phyloP scores from a whole-genome alignment of 2,888 invertebrate genomes.

The Blastobasis adustella region DNA sequence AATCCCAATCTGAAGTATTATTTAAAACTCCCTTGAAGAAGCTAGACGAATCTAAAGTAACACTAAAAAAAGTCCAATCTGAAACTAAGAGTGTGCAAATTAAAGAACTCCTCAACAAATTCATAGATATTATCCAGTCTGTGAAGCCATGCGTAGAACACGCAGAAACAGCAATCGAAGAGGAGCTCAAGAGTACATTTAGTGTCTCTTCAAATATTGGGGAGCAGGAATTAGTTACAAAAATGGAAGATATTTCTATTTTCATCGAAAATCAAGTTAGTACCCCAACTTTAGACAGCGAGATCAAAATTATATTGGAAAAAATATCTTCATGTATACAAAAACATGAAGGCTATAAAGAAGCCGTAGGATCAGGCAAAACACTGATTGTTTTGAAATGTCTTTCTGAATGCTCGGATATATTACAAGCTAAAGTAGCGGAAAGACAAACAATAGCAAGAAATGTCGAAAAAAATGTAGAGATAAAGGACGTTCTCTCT shows the following conservation, averaged over 20 bases:
- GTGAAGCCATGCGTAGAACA: slow-evolving; percentile 26
- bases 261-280: slow-evolving; percentile 23
- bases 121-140: slow-evolving; percentile 21
- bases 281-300: slow-evolving; percentile 11
- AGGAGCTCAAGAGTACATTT: slow-evolving; percentile 26
- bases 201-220: slow-evolving; percentile 15
- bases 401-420: slow-evolving; percentile 46
- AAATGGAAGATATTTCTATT: slow-evolving; percentile 28
- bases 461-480: slow-evolving; percentile 13
- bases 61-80: slow-evolving; percentile 16
- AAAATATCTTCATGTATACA: slow-evolving; percentile 33
- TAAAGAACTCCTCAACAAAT: slow-evolving; percentile 21
- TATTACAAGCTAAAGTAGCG: slow-evolving; percentile 26
- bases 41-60: slow-evolving; percentile 22
- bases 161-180: slow-evolving; percentile 22
- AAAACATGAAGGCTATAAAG: slow-evolving; percentile 44
- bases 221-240: slow-evolving; percentile 21
- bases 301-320: slow-evolving; percentile 22
- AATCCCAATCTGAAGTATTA: slow-evolving; percentile 37
- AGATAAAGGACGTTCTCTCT: slow-evolving; percentile 24
- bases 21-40: slow-evolving; percentile 34
- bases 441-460: too few species aligned
- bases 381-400: slow-evolving; percentile 49
- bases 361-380: slow-evolving; percentile 41
- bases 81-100: slow-evolving; percentile 19